These are phyloP conservation scores for Halcyon badia DNA, from an alignment of 2,797 vertebrate genomes.

Conservation along the genomic window DNA sequence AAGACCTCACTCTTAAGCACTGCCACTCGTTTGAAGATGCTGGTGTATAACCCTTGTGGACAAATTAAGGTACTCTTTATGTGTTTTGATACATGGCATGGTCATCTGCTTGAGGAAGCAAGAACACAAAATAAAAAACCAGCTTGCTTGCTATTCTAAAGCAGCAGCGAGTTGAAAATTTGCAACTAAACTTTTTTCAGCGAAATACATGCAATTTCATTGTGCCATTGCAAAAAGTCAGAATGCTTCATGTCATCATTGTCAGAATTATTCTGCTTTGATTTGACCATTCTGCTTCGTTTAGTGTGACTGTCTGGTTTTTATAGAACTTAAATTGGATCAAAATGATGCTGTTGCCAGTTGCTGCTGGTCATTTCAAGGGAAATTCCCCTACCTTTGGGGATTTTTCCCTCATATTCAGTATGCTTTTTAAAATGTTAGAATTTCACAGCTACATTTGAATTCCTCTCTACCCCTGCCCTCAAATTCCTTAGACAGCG, in stretches of 20 bases:
- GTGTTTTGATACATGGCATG: neutral
- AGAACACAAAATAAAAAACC: neutral
- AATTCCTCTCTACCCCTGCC: neutral
- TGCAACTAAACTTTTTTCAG: neutral
- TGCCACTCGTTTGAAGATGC: neutral
- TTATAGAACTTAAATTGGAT: neutral
- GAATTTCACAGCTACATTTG: neutral
- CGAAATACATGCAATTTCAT: neutral
- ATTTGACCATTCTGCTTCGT: neutral
- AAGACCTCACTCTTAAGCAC: neutral
- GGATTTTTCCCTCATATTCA: neutral
- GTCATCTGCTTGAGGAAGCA: neutral
- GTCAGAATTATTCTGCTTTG: slow-evolving; percentile 6
- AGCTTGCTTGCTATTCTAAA: neutral
- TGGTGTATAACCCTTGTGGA: neutral
- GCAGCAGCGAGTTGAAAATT: neutral
- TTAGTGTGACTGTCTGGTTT: neutral
- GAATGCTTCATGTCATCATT: neutral
- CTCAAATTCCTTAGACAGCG: neutral
- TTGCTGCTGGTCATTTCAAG: neutral
- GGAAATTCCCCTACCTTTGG: neutral
- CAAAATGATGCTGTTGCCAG: neutral
- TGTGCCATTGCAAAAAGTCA: neutral
- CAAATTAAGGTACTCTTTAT: neutral
- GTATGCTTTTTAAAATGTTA: neutral